Evolutionary conservation across 2,888 invertebrate species (phyloP).

Genomic region (Lasioglossum figueresi): DNA sequence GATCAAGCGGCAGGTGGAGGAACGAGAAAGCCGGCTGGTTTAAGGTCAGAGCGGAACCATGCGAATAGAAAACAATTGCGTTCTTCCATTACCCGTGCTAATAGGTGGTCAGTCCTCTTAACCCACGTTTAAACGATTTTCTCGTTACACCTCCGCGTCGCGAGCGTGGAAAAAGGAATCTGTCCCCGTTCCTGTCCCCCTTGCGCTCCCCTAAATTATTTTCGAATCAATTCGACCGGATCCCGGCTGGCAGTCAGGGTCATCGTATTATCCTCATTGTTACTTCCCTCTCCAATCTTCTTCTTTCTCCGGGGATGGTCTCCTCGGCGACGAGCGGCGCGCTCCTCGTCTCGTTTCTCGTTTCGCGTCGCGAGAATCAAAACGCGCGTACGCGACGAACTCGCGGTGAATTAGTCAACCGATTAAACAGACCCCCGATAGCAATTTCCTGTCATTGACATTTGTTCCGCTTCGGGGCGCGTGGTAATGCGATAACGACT

Average conservation of each 20-base stretch:
- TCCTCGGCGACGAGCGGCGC: background rate
- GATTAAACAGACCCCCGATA: slow-evolving; percentile 50
- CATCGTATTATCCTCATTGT: slow-evolving; percentile 67
- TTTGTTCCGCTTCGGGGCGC: slow-evolving; percentile 45
- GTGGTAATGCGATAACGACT: slow-evolving; percentile 35
- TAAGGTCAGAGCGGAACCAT: slow-evolving; percentile 24
- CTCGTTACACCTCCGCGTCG: slow-evolving; percentile 42
- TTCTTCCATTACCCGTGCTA: slow-evolving; percentile 59
- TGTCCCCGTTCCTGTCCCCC: background rate
- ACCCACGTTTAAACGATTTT: slow-evolving; percentile 62
- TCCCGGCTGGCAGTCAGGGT: slow-evolving; percentile 44
- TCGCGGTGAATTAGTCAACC: slow-evolving; percentile 39
- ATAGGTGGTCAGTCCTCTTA: slow-evolving; percentile 55
- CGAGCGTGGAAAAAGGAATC: slow-evolving; percentile 30
- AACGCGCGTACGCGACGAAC: background rate
- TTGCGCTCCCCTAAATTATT: slow-evolving; percentile 64
- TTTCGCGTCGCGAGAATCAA: background rate
- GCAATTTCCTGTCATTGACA: slow-evolving; percentile 56
- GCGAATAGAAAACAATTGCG: slow-evolving; percentile 64
- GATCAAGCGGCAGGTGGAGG: background rate
- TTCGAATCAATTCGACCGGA: slow-evolving; percentile 66
- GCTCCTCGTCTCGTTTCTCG: background rate
- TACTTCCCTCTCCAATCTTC: slow-evolving; percentile 41
- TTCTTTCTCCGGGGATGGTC: slow-evolving; percentile 20
- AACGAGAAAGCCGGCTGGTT: slow-evolving; percentile 13